phyloP scores from a whole-genome alignment of 2,113 vertebrate species.

The Syrrhaptes paradoxus region DNA sequence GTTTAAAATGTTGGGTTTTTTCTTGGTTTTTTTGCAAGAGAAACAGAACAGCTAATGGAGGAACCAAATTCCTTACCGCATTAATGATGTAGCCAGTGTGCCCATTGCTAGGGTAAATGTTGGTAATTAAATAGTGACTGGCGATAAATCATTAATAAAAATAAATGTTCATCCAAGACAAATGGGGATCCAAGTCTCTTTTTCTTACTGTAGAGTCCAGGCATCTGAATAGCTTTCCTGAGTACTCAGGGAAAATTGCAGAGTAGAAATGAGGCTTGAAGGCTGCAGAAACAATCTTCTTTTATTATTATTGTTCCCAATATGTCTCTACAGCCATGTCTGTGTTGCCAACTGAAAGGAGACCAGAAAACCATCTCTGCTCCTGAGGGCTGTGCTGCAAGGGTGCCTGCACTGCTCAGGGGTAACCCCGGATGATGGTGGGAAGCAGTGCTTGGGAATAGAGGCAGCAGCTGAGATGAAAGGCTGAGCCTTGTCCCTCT shows the following conservation, averaged over 20 bases:
- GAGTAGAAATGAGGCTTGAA: not conserved
- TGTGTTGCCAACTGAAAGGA: not conserved
- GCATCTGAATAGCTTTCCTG: not conserved
- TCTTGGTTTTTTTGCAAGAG: not conserved
- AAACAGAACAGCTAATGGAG: not conserved
- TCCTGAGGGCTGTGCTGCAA: accelerated
- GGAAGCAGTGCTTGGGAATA: not conserved
- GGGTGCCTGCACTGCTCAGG: accelerated
- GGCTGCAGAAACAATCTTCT: not conserved
- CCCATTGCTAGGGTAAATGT: not conserved
- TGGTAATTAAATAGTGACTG: not conserved
- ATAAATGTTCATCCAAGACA: not conserved
- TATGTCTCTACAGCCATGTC: not conserved
- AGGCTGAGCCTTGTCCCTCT: not conserved
- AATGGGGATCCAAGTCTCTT: not conserved
- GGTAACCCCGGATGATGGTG: not conserved
- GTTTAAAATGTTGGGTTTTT: not conserved
- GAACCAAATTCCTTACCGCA: not conserved
- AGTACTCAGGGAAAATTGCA: not conserved
- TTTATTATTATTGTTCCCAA: not conserved
- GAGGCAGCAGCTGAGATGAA: not conserved
- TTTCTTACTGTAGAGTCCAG: not conserved
- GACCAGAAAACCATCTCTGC: not conserved
- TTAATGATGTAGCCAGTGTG: not conserved
- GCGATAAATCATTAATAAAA: not conserved